Evolutionary conservation across 2,797 vertebrate species (phyloP).

Genomic region (Sebastes matsubarae): DNA sequence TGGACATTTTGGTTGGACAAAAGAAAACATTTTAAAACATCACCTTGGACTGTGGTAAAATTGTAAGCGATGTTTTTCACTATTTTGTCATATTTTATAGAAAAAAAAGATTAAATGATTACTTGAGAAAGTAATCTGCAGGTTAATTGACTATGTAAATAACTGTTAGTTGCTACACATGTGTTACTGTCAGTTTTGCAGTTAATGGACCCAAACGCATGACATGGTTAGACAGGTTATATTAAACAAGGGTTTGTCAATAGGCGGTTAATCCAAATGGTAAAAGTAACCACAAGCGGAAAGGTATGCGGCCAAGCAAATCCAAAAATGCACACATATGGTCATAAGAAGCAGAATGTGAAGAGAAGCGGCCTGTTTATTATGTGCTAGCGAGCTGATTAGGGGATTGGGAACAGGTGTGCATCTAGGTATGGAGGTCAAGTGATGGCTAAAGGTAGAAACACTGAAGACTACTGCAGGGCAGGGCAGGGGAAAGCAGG

Average conservation of each 20-base stretch:
- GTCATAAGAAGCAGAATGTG: not conserved
- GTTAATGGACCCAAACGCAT: not conserved
- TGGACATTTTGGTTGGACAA: not conserved
- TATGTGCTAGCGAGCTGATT: not conserved
- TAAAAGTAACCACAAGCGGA: rapidly evolving
- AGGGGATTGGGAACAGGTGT: not conserved
- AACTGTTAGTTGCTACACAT: not conserved
- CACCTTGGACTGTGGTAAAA: too few relatives aligned
- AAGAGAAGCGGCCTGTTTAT: not conserved
- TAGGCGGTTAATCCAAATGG: not conserved
- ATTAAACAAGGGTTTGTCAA: not conserved
- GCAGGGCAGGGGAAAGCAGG: not conserved
- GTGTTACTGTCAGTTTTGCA: not conserved
- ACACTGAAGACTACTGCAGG: not conserved
- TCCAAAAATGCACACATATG: not conserved
- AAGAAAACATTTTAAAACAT: not conserved
- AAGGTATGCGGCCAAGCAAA: not conserved
- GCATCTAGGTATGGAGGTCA: not conserved
- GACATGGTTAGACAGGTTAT: not conserved
- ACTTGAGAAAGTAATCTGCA: too few relatives aligned
- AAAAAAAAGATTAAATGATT: too few relatives aligned
- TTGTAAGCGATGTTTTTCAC: not conserved
- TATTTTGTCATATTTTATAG: not conserved
- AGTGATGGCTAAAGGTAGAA: not conserved
- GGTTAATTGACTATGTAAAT: not conserved